A percentile compares a stretch with the other conserved stretches of the same genome.
These are phyloP conservation scores for Drosophila aldrichi DNA, from an alignment of 2,888 invertebrate genomes.

Conservation along the genomic window DNA sequence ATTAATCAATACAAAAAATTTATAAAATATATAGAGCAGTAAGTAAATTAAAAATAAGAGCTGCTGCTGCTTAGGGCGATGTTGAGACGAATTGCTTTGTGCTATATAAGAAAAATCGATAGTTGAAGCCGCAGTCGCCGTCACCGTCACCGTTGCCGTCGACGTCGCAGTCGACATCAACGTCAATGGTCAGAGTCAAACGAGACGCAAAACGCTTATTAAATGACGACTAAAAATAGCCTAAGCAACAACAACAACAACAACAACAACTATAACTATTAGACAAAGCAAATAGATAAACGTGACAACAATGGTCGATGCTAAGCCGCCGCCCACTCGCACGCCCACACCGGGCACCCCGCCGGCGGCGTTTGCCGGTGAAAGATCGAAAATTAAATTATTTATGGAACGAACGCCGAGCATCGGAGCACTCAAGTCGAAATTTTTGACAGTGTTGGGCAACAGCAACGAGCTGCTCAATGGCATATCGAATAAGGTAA, in stretches of 20 bases:
- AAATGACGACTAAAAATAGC: conserved; percentile 50
- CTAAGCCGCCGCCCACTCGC: conserved; percentile 65
- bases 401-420: conserved; percentile 86
- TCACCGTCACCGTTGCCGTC: conserved; percentile 8
- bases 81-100: conserved; percentile 33
- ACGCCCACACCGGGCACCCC: conserved; percentile 69
- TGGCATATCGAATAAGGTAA: conserved; percentile 86
- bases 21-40: background rate
- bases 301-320: conserved; percentile 64
- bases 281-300: conserved; percentile 3
- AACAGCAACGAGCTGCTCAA: conserved; percentile 86
- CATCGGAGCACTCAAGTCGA: conserved; percentile 85
- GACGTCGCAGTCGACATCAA: conserved; percentile 18
- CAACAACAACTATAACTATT: conserved; percentile 10
- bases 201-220: conserved; percentile 37
- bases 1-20: background rate
- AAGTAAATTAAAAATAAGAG: background rate
- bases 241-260: background rate
- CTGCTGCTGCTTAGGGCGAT: conserved; percentile 32
- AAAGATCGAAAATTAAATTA: conserved; percentile 85
- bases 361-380: conserved; percentile 82
- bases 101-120: conserved; percentile 72
- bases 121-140: conserved; percentile 45
- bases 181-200: conserved; percentile 20
- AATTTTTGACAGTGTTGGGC: conserved; percentile 86